Base-by-base conservation (phyloP, 1,140 invertebrate genomes). In the Schlechtendalia chinensis region DNA sequence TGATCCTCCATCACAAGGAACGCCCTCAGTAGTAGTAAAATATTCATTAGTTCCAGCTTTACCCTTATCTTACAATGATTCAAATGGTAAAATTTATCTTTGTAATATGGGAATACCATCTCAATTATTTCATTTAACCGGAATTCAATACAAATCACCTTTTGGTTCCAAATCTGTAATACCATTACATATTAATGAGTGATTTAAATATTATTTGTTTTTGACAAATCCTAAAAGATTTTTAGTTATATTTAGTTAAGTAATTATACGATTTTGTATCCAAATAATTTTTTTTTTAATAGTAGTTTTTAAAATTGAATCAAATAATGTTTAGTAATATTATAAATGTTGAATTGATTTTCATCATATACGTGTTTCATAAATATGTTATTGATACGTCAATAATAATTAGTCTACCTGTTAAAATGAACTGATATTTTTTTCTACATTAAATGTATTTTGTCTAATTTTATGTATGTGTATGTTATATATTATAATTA, bases 141-240 rank as follows among this genome's bases (percentile, higher is more conserved):
- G 91, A 59, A 92, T 96, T 81, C 89, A 89, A 53, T 97, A 96
- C 86, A 90, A 89, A 83, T 93, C 94, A 81, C 95, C 95, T 10
- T 97, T 96, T 87, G 94, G 93, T 82, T 91, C 94, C 59, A 93
- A 94, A 86, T 93, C 94, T 87, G 90, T 94, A 83, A 94, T 96
- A 87, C 91, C 94, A 82, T 89, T 96, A 82, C 91, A 96, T 88
- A 79, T 50, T 29, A 79, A 79, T 63, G 32, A 79, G 17, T 79
- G 58, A 79, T 63, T 61, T 79, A n/a, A 32, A 58, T 39, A 17
- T 39, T 74, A 72, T 74, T 63, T 79, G 17, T 79, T 61, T 47
- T 59, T 79, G 58, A 79, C 75, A 39, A 50, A 59, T 79, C 58
- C 58, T 79, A 29, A 29, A 24, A 8, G 22, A 79, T 79, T 79